Percentiles rank a stretch among this genome's conserved stretches.
phyloP scores from a whole-genome alignment of 1,140 invertebrate genomes.

The Nomia melanderi region DNA sequence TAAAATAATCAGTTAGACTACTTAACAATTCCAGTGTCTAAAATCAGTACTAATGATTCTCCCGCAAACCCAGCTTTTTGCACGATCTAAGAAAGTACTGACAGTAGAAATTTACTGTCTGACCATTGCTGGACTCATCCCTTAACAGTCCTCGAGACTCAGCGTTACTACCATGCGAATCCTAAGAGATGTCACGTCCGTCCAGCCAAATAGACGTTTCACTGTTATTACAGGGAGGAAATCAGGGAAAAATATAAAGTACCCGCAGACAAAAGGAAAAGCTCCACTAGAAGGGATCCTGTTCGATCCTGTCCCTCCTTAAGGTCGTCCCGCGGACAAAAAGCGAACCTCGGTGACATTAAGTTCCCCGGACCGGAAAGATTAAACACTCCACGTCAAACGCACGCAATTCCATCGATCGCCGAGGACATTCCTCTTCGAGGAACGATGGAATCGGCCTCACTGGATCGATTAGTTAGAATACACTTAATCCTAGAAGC shows the following conservation, averaged over 20 bases:
- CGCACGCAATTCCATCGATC: constrained; percentile 26
- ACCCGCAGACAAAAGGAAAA: neutral
- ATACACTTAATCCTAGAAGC: too few species aligned
- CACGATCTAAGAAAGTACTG: too few species aligned
- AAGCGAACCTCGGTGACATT: constrained; percentile 23
- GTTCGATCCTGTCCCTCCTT: constrained; percentile 8
- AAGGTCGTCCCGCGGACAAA: constrained; percentile 23
- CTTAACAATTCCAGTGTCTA: too few species aligned
- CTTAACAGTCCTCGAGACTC: neutral
- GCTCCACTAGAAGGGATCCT: constrained; percentile 20
- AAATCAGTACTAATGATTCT: too few species aligned
- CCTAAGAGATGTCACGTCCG: neutral
- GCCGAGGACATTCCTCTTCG: neutral
- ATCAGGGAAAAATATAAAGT: neutral
- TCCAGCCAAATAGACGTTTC: neutral
- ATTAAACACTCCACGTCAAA: constrained; percentile 42
- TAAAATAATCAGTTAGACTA: too few species aligned
- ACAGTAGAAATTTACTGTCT: too few species aligned
- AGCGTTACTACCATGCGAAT: neutral
- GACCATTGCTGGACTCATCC: too few species aligned
- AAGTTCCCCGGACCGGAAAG: constrained; percentile 14
- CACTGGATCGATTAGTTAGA: neutral
- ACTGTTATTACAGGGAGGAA: neutral
- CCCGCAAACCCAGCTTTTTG: too few species aligned
- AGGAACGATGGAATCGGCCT: neutral